Evolutionary conservation across 2,888 invertebrate genomes (phyloP), one percentile per base, ranked within the genome.

Genomic region (Netelia melanura): DNA sequence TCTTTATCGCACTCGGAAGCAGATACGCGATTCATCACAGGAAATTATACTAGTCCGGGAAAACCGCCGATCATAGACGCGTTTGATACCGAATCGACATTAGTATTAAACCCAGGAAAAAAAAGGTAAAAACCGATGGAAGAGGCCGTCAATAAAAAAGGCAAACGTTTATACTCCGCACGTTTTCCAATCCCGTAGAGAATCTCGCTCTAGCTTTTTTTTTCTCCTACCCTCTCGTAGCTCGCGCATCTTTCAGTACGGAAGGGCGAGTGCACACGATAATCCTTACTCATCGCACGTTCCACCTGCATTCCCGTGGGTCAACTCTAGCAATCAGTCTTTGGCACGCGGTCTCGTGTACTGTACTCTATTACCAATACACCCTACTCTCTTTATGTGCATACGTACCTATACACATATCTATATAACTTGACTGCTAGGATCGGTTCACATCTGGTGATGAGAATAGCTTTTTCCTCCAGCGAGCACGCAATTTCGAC

Each of bases 251-350:
- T 77, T 67, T 44, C 38, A 52, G 56, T 48, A 52, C 38, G 48
- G 17, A 76, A 76, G 65, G 76, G 48, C 9, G 6, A 44, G 65
- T 58, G 72, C 17, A 30, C 80, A 48, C 64, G 65, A 80, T 80
- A 84, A 84, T 83, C 83, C 75, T 81, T 30, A 87, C 84, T 81
- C 87, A 71, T 74, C 76, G 85, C 87, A 87, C 89, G 88, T 88
- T 83, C 83, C 81, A 83, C 67, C 81, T 75, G 78, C 70, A 77
- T 81, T 85, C 88, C 88, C 83, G 54, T 88, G 89, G 88, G 89
- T 90, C 74, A 88, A 89, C 87, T 88, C 75, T 81, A 64, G 82
- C 83, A 87, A 90, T 91, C 88, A 88, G 86, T 81, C 89, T 86
- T 89, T 88, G 89, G 90, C 90, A 89, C 87, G 85, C 86, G 84